Conservation (phyloP, 2,888 invertebrate species). For the Pinctada fucata region DNA sequence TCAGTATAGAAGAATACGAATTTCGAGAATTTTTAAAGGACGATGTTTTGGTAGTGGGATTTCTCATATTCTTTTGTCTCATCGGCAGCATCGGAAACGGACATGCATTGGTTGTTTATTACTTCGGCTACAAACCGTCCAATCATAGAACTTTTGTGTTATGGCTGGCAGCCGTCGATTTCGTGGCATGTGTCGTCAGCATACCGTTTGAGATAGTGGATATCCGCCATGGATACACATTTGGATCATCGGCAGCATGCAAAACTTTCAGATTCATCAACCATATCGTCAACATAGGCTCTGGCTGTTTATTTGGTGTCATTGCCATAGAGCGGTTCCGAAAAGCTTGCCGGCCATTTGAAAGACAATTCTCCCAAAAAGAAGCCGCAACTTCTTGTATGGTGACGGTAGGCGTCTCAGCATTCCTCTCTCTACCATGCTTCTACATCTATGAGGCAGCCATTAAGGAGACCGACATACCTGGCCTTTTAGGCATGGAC, state of each 20-base stretch:
- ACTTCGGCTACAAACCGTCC: conserved; percentile 30
- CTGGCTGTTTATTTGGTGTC: conserved; percentile 34
- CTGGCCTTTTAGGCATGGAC: conserved; percentile 26
- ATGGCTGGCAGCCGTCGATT: conserved; percentile 37
- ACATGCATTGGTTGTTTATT: conserved; percentile 38
- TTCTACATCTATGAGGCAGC: conserved; percentile 35
- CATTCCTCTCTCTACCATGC: conserved; percentile 20
- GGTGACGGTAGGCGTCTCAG: conserved; percentile 28
- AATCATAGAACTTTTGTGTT: conserved; percentile 37
- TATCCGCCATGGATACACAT: conserved; percentile 34
- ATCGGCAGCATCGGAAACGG: conserved; percentile 39
- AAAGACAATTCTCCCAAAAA: conserved; percentile 29
- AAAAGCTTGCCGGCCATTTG: conserved; percentile 37
- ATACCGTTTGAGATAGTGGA: conserved; percentile 41
- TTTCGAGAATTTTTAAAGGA: conserved; percentile 28
- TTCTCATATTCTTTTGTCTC: conserved; percentile 26
- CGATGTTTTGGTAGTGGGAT: conserved; percentile 30
- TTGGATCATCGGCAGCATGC: conserved; percentile 25
- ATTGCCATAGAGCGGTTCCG: conserved; percentile 39
- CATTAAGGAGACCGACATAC: conserved; percentile 24
- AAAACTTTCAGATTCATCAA: conserved; percentile 38
- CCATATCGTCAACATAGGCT: conserved; percentile 32
- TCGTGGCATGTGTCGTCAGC: conserved; percentile 30
- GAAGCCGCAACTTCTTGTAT: conserved; percentile 33
- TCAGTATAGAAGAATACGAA: conserved; percentile 30